These are phyloP conservation scores for Urocolius indicus DNA, from an alignment of 2,113 vertebrate genomes.

Conservation along the genomic window DNA sequence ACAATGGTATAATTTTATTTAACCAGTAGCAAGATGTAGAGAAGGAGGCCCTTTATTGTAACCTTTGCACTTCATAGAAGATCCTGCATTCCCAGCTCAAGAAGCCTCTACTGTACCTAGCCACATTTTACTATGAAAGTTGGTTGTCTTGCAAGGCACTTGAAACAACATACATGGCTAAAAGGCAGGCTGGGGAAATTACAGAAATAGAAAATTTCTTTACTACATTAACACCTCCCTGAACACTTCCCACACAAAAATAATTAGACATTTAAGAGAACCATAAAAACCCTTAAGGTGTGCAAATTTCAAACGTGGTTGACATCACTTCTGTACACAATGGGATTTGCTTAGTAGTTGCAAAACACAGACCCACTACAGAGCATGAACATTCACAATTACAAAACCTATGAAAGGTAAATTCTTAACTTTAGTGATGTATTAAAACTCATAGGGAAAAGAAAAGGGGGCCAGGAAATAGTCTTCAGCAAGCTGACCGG, in stretches of 20 bases:
- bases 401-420: background rate
- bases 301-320: background rate
- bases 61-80: background rate
- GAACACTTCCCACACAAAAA: background rate
- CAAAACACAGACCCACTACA: background rate
- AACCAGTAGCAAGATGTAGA: background rate
- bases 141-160: slow-evolving; percentile 11
- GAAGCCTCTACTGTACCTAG: background rate
- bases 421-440: background rate
- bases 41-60: background rate
- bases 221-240: background rate
- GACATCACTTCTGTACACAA: rapidly evolving
- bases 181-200: slow-evolving; percentile 27
- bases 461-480: background rate
- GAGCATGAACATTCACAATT: background rate
- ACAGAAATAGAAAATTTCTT: slow-evolving; percentile 3
- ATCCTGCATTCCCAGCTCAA: background rate
- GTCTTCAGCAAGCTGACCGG: background rate
- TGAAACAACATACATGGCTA: background rate
- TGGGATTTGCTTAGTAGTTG: background rate
- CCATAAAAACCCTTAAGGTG: background rate
- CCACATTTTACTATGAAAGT: background rate
- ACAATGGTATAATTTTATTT: background rate
- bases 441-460: background rate
- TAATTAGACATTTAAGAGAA: slow-evolving; percentile 34